These are phyloP conservation scores for Andrena bucephala DNA, from an alignment of 2,888 invertebrate species.

Conservation along the genomic window DNA sequence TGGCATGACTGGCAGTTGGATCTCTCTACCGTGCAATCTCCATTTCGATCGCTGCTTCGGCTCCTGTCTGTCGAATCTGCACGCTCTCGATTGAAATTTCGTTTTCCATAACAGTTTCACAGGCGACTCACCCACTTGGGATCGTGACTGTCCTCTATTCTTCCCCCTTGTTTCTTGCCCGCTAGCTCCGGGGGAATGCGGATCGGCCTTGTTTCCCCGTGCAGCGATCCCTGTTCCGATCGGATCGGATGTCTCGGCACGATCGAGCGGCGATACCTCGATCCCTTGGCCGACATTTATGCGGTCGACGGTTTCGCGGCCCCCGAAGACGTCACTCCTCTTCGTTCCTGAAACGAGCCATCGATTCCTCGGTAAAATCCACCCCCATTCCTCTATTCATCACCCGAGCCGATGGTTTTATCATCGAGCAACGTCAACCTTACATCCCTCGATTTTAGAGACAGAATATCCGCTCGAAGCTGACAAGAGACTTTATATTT, in stretches of 20 bases:
- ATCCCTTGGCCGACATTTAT: slow-evolving; percentile 11
- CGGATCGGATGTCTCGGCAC: neutral
- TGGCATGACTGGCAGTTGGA: neutral
- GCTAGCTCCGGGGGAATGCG: slow-evolving; percentile 8
- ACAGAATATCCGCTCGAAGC: too few relatives aligned
- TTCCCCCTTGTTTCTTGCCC: slow-evolving; percentile 4
- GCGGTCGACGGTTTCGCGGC: slow-evolving; percentile 13
- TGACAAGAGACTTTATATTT: too few relatives aligned
- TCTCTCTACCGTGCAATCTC: slow-evolving; percentile 2
- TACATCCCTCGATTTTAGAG: too few relatives aligned
- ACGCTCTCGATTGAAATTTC: neutral
- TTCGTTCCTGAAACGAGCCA: slow-evolving; percentile 16
- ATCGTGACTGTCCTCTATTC: slow-evolving; percentile 3
- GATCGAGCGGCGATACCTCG: slow-evolving; percentile 2
- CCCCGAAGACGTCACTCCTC: neutral
- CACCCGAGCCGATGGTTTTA: too few relatives aligned
- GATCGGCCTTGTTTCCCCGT: slow-evolving; percentile 27
- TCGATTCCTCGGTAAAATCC: neutral
- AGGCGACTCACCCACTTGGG: slow-evolving; percentile 19
- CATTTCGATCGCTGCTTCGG: neutral
- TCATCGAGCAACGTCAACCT: too few relatives aligned
- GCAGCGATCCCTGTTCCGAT: slow-evolving; percentile 21
- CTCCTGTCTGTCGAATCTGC: neutral
- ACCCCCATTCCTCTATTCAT: too few relatives aligned
- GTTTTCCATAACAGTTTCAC: slow-evolving; percentile 1